Base-by-base conservation (phyloP, 2,113 vertebrate species). In the Chrysochloris asiatica region DNA sequence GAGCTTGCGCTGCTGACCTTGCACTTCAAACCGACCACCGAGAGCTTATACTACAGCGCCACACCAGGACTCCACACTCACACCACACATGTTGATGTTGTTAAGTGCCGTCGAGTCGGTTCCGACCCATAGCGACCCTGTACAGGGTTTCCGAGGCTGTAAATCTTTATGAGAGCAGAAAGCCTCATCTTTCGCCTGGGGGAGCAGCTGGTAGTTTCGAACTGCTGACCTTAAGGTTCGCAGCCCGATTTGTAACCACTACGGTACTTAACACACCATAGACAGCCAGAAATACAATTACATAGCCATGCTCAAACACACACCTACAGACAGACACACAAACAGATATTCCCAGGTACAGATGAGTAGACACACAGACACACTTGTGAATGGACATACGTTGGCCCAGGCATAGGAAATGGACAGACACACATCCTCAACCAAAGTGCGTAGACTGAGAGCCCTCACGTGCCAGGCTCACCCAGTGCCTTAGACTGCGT, bases 391-490 rank as follows among this genome's bases (percentile, higher is more conserved):
- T 36, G 63, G 63, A 67, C 63, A 19, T 24, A 61, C 12, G n/a
- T 13, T 2, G n/a, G 63, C n/a, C 61, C n/a, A 67, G n/a, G 33
- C 63, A 67, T n/a, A 24, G 38, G 67, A 71, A 24, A 10, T 13
- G 69, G 21, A 36, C n/a, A 6, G 69, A 38, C n/a, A 8, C 33
- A 4, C 28, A 1, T 3, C 48, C 76, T 13, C 33, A 3, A 4
- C 9, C 77, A 3, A 0, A 0, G 8, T 13, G 1, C 33, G 3
- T 2, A 1, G 30, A 4, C 52, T 2, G 77, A 48, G 52, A 10
- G n/a, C 6, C 17, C 69, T 7, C 36, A n/a, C 63, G 36, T 36
- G 67, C 69, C 22, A 13, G 69, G 65, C 2, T 11, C 67, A 6
- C 43, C 41, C 38, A 26, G 19, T 38, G 38, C 22, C 69, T 28